phyloP scores from a whole-genome alignment of 2,888 invertebrate species.

The Eupithecia exiguata region DNA sequence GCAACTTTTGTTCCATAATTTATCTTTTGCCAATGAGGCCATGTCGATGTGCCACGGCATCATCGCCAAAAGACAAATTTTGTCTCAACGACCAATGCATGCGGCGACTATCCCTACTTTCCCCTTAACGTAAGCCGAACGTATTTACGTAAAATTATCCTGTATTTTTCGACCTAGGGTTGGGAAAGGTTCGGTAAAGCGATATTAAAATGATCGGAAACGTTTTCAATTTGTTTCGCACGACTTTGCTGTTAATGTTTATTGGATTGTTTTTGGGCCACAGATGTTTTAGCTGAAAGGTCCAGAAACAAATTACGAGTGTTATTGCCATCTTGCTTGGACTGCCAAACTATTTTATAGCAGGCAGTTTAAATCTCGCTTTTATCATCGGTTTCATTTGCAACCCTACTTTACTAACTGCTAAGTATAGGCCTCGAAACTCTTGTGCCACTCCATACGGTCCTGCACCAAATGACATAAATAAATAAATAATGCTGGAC shows the following conservation, averaged over 20 bases:
- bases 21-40: too few species aligned
- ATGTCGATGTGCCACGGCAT: background rate
- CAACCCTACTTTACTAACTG: background rate
- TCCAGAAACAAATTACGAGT: background rate
- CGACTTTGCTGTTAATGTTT: conserved; percentile 7
- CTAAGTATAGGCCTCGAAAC: background rate
- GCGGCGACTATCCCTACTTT: background rate
- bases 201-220: conserved; percentile 26
- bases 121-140: conserved; percentile 17
- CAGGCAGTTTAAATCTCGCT: background rate
- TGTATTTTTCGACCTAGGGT: conserved; percentile 22
- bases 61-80: too few species aligned
- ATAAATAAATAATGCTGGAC: too few species aligned
- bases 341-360: background rate
- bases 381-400: background rate
- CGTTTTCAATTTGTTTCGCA: conserved; percentile 20
- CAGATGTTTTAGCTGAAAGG: conserved; percentile 12
- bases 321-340: background rate
- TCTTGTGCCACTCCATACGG: background rate
- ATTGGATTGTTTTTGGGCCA: conserved; percentile 16
- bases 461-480: too few species aligned
- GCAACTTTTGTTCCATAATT: too few species aligned
- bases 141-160: conserved; percentile 36
- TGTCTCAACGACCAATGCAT: background rate
- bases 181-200: conserved; percentile 30